A percentile compares a stretch with the other conserved stretches of the same genome.
Conservation (phyloP, 2,113 vertebrate genomes). For the Sula dactylatra region DNA sequence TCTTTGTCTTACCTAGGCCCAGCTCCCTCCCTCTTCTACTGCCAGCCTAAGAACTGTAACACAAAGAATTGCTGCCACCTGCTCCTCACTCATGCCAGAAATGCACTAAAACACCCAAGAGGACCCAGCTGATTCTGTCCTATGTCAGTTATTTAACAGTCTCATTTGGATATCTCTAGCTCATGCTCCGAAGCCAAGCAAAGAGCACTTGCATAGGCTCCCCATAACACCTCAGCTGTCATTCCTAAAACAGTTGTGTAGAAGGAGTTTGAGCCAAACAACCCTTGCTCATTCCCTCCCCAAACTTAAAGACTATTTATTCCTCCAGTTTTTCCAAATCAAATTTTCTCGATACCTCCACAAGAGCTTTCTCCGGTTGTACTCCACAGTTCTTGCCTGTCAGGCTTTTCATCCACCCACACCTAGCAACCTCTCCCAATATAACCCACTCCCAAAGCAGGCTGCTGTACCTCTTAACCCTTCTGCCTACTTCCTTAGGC, state of each 20-base stretch:
- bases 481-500: neutral
- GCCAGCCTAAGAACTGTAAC: neutral
- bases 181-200: neutral
- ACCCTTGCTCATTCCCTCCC: neutral
- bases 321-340: neutral
- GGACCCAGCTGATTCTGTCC: neutral
- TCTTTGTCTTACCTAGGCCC: neutral
- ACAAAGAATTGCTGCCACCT: neutral
- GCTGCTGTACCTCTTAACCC: no score
- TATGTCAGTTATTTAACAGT: neutral
- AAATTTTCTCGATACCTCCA: neutral
- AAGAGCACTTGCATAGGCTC: neutral
- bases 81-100: neutral
- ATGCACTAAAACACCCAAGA: accelerated
- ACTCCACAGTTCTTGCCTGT: neutral
- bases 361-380: neutral
- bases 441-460: neutral
- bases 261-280: neutral
- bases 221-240: neutral
- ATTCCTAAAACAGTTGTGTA: neutral
- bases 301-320: neutral
- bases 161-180: neutral
- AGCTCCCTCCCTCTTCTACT: neutral
- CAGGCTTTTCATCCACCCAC: neutral
- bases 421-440: neutral